phyloP scores from a whole-genome alignment of 2,888 invertebrate species.

The Andrena marginata region DNA sequence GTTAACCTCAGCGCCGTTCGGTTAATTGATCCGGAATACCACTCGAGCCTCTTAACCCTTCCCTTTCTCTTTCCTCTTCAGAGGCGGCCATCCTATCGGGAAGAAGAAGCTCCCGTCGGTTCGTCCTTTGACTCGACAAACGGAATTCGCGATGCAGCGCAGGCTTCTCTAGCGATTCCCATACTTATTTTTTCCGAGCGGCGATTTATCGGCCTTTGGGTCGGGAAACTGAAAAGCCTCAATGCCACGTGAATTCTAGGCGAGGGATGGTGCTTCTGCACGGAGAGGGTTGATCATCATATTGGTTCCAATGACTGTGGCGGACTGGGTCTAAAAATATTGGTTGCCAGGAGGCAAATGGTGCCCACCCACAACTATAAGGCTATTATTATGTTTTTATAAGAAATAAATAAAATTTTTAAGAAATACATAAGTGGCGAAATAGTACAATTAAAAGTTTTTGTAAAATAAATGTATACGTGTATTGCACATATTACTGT shows the following conservation, averaged over 20 bases:
- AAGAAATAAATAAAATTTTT: too few species aligned
- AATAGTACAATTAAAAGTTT: too few species aligned
- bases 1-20: slow-evolving; percentile 75
- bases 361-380: too few species aligned
- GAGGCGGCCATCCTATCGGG: slow-evolving; percentile 40
- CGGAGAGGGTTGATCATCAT: slow-evolving; percentile 10
- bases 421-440: too few species aligned
- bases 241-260: too few species aligned
- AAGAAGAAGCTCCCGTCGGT: slow-evolving; percentile 66
- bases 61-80: slow-evolving; percentile 40
- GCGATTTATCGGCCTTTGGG: slow-evolving; percentile 64
- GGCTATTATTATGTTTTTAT: too few species aligned
- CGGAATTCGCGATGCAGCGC: slow-evolving; percentile 68
- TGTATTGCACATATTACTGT: too few species aligned
- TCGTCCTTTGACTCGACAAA: slow-evolving; percentile 69
- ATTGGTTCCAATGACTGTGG: neutral
- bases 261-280: neutral
- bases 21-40: slow-evolving; percentile 77
- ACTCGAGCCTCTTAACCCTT: slow-evolving; percentile 65
- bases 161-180: slow-evolving; percentile 48
- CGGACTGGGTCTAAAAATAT: too few species aligned
- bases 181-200: slow-evolving; percentile 39
- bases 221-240: slow-evolving; percentile 26
- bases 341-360: too few species aligned
- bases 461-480: too few species aligned